These are phyloP conservation scores for Ophioninae sp. DNA, from an alignment of 2,888 invertebrate species.

Conservation along the genomic window DNA sequence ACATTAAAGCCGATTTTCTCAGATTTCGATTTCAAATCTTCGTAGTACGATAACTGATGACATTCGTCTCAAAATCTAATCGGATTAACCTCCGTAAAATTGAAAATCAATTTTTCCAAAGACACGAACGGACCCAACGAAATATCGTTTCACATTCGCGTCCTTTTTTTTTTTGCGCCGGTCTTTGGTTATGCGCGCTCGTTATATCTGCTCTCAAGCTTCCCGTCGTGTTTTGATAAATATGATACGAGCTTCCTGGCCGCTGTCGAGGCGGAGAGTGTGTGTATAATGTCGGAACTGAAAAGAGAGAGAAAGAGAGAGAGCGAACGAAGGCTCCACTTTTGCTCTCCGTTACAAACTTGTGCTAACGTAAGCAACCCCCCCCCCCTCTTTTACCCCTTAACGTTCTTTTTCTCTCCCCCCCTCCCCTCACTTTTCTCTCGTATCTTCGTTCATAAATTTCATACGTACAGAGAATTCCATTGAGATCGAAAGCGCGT, in stretches of 20 bases:
- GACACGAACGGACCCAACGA: background rate
- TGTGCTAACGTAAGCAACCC: constrained; percentile 54
- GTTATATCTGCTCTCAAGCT: constrained; percentile 66
- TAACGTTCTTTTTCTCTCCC: background rate
- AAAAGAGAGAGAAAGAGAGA: constrained; percentile 13
- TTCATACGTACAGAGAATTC: background rate
- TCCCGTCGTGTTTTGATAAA: constrained; percentile 78
- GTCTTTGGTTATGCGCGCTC: constrained; percentile 23
- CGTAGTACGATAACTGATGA: background rate
- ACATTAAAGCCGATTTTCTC: background rate
- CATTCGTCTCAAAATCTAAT: background rate
- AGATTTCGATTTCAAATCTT: background rate
- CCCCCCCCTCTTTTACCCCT: background rate
- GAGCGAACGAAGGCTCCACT: constrained; percentile 10
- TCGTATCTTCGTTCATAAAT: background rate
- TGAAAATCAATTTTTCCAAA: background rate
- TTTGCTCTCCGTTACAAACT: constrained; percentile 57
- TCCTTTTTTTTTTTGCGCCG: constrained; percentile 27
- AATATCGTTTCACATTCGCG: constrained; percentile 39
- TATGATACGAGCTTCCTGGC: constrained; percentile 76
- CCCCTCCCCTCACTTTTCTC: background rate
- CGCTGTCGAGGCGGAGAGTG: constrained; percentile 34
- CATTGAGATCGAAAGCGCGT: background rate
- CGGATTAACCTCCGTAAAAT: background rate
- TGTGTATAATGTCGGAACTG: background rate